phyloP scores from a whole-genome alignment of 1,140 invertebrate genomes.

The Drosophila bipectinata region DNA sequence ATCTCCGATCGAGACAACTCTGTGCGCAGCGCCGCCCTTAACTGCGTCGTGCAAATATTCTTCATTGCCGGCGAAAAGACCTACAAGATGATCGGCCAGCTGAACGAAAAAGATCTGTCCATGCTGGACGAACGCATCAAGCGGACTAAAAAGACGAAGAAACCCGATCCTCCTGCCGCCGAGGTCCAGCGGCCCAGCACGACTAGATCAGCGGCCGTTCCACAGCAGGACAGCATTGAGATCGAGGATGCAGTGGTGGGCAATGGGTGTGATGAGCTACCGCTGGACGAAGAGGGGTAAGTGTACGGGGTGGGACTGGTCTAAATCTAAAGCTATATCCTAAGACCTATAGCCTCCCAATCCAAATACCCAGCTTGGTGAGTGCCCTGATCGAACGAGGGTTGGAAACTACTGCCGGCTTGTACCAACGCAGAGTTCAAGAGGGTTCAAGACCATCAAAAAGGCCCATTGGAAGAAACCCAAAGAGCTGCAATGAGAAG shows the following conservation, averaged over 20 bases:
- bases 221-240: conserved; percentile 83
- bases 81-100: conserved; percentile 95
- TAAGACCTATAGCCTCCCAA: conserved; percentile 3
- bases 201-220: conserved; percentile 53
- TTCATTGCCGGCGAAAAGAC: conserved; percentile 95
- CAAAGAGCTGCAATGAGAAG: not conserved
- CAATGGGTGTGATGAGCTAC: conserved; percentile 81
- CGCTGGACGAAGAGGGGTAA: conserved; percentile 77
- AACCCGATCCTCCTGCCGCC: conserved; percentile 81
- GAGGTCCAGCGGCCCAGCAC: conserved; percentile 63
- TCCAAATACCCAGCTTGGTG: conserved; percentile 5
- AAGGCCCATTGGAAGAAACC: not conserved
- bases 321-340: not conserved
- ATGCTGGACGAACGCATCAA: conserved; percentile 98
- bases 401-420: conserved; percentile 25
- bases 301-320: conserved; percentile 18
- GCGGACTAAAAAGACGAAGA: conserved; percentile 90
- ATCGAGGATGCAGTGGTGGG: conserved; percentile 73
- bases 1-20: conserved; percentile 98
- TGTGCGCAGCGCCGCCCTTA: conserved; percentile 97
- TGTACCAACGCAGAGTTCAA: not conserved
- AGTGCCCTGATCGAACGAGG: conserved; percentile 23
- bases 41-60: conserved; percentile 96
- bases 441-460: not conserved
- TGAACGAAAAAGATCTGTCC: conserved; percentile 96